phyloP scores from a whole-genome alignment of 2,797 vertebrate species.

The Sebastes steindachneri region DNA sequence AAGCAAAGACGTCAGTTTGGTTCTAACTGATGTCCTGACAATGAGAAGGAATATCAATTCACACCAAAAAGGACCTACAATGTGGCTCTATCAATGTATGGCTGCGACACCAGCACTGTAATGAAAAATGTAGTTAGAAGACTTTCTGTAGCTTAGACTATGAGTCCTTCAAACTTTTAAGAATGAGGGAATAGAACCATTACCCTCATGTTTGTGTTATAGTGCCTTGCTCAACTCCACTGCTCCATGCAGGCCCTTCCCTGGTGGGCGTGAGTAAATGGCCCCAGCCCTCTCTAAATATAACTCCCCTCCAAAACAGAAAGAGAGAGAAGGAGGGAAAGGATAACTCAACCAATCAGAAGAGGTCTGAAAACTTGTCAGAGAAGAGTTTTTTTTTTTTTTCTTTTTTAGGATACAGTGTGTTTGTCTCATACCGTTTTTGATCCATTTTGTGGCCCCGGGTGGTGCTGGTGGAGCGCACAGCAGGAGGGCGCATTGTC shows the following conservation, averaged over 20 bases:
- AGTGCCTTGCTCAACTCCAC: slow-evolving; percentile 19
- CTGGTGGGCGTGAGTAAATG: slow-evolving; percentile 74
- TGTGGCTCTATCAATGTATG: slow-evolving; percentile 40
- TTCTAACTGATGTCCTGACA: slow-evolving; percentile 83
- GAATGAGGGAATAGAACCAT: slow-evolving; percentile 14
- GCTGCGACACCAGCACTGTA: slow-evolving; percentile 70
- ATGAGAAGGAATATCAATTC: slow-evolving; percentile 27
- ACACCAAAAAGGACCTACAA: slow-evolving; percentile 53
- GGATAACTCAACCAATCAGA: slow-evolving; percentile 78
- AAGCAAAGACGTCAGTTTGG: slow-evolving; percentile 91
- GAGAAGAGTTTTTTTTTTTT: slow-evolving; percentile 25
- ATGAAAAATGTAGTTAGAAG: slow-evolving; percentile 46
- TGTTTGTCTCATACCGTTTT: slow-evolving; percentile 52
- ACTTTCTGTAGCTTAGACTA: slow-evolving; percentile 38
- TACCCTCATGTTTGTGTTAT: background rate
- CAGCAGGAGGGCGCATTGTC: slow-evolving; percentile 83
- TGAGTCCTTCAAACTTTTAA: background rate
- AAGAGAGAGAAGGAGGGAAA: slow-evolving; percentile 38
- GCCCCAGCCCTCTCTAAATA: slow-evolving; percentile 76
- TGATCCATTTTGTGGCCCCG: slow-evolving; percentile 69
- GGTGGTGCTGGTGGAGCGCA: slow-evolving; percentile 74
- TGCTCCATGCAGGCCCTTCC: slow-evolving; percentile 58
- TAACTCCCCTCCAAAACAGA: slow-evolving; percentile 72
- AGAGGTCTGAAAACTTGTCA: slow-evolving; percentile 64
- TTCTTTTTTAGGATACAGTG: slow-evolving; percentile 42